phyloP scores from a whole-genome alignment of 2,888 invertebrate genomes.

The Odontocolon sp. region DNA sequence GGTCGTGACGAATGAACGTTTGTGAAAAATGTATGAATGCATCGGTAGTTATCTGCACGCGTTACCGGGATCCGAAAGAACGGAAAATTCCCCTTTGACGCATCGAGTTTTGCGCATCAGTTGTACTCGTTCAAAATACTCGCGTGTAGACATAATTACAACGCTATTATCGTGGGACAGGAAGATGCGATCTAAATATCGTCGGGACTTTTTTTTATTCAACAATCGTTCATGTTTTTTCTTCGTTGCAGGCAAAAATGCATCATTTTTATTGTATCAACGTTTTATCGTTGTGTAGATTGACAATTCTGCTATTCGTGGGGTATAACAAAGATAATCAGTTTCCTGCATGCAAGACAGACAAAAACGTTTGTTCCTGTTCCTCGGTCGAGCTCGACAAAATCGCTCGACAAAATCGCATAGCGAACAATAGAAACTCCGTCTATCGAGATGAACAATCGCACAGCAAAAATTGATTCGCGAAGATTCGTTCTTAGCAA shows the following conservation, averaged over 20 bases:
- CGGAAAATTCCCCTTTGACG: not conserved
- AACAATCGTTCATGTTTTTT: not conserved
- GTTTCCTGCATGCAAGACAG: constrained; percentile 13
- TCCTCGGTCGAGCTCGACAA: not conserved
- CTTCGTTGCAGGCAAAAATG: not conserved
- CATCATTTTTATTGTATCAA: constrained; percentile 8
- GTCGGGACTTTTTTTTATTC: not conserved
- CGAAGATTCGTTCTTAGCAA: not conserved
- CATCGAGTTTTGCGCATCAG: not conserved
- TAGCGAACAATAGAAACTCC: not conserved
- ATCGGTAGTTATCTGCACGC: not conserved
- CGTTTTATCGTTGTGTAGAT: constrained; percentile 2
- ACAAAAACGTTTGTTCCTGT: not conserved
- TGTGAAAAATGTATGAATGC: not conserved
- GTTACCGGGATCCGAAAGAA: not conserved
- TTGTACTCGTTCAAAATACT: not conserved
- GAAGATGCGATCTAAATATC: not conserved
- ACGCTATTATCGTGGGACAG: not conserved
- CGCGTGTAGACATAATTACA: constrained; percentile 2
- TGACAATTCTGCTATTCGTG: constrained; percentile 14
- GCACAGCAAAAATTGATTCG: not conserved
- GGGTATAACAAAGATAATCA: constrained; percentile 14
- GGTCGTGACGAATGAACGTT: not conserved
- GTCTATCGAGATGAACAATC: not conserved
- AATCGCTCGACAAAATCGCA: not conserved